phyloP scores from a whole-genome alignment of 1,140 invertebrate genomes.

The Akabosia matsudoensis region DNA sequence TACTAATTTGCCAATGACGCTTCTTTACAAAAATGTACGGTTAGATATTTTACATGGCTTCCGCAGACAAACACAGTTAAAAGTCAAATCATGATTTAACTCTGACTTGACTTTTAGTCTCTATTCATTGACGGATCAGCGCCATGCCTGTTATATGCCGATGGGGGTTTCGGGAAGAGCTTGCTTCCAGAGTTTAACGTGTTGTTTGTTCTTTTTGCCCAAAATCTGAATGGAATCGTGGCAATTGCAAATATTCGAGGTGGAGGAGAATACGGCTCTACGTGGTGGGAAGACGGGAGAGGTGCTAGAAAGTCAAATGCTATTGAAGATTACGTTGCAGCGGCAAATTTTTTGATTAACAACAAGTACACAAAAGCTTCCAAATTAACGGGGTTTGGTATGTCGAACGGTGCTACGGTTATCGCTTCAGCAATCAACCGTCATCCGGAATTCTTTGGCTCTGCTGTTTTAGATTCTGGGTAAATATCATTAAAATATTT shows the following conservation, averaged over 20 bases:
- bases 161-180: slow-evolving; percentile 94
- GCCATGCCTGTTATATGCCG: slow-evolving; percentile 86
- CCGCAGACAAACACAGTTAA: no score
- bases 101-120: background rate
- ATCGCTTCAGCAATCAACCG: slow-evolving; percentile 85
- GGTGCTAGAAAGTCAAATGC: slow-evolving; percentile 93
- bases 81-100: background rate
- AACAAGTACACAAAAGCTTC: slow-evolving; percentile 71
- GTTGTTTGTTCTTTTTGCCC: slow-evolving; percentile 78
- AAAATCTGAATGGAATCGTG: slow-evolving; percentile 81
- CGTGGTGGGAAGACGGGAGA: slow-evolving; percentile 91
- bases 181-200: slow-evolving; percentile 80
- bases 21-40: slow-evolving; percentile 15
- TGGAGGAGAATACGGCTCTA: slow-evolving; percentile 94
- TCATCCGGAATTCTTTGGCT: slow-evolving; percentile 88
- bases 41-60: no score
- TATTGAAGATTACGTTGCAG: slow-evolving; percentile 92
- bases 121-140: slow-evolving; percentile 63
- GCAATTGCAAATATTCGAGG: slow-evolving; percentile 95
- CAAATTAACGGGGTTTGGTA: slow-evolving; percentile 81
- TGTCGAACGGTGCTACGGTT: slow-evolving; percentile 35
- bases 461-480: slow-evolving; percentile 86
- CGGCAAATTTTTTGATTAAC: slow-evolving; percentile 83
- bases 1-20: slow-evolving; percentile 12
- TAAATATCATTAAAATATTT: slow-evolving; percentile 54